phyloP scores from a whole-genome alignment of 2,797 vertebrate genomes.

The Taenioides sp. region DNA sequence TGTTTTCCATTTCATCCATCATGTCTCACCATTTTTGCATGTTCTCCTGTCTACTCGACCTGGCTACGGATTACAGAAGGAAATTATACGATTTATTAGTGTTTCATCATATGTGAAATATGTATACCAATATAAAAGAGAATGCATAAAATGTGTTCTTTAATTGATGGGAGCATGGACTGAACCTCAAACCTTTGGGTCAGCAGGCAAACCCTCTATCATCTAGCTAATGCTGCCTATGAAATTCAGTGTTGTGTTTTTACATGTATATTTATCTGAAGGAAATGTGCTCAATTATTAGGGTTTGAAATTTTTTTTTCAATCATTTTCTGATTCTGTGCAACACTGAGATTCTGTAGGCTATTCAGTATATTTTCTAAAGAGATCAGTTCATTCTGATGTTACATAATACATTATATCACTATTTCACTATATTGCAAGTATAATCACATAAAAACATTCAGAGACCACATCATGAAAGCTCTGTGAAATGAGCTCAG shows the following conservation, averaged over 20 bases:
- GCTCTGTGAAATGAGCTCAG: slow-evolving; percentile 32
- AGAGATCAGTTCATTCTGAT: neutral
- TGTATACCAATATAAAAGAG: no score
- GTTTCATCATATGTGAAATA: no score
- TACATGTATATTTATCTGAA: no score
- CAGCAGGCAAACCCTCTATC: neutral
- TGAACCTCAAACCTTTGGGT: neutral
- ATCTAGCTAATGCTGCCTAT: neutral
- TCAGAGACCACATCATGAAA: slow-evolving; percentile 9
- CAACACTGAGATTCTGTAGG: neutral
- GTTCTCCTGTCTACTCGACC: neutral
- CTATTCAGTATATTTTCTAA: neutral
- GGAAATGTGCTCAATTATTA: no score
- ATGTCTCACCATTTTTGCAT: neutral
- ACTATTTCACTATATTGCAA: neutral
- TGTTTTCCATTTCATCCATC: no score
- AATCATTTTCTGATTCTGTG: no score
- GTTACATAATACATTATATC: neutral
- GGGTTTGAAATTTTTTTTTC: no score
- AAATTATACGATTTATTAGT: neutral
- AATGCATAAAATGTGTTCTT: no score
- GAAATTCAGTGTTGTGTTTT: no score
- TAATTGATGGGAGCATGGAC: no score
- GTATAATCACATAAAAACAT: neutral
- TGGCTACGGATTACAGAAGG: neutral